Conservation (phyloP, 2,113 vertebrate genomes). For the zebrafish (Danio rerio) region GRCz12tu NC_133181.1:28089501-28090000, state of each 20-base stretch:
- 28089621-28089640: constrained; percentile 11
- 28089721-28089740: neutral
- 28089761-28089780: constrained; percentile 7
- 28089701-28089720: constrained; percentile 6
- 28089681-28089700: constrained; percentile 16
- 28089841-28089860: constrained; percentile 52
- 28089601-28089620: neutral
- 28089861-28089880: constrained; percentile 37
- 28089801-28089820: constrained; percentile 46
- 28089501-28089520: constrained; percentile 41
- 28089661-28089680: neutral
- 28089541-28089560: constrained; percentile 39
- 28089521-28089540: constrained; percentile 55
- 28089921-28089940: constrained; percentile 37
- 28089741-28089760: constrained; percentile 12
- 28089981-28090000: constrained; percentile 13
- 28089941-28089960: constrained; percentile 37
- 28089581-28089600: constrained; percentile 9
- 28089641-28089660: constrained; percentile 6
- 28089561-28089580: constrained; percentile 45
- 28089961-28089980: constrained; percentile 37
- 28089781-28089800: constrained; percentile 33
- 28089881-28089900: constrained; percentile 49
- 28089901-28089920: constrained; percentile 44
- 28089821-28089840: constrained; percentile 30